Evolutionary conservation across 2,888 invertebrate genomes (phyloP), one percentile per base, ranked within the genome.

Genomic region (Drosophila yooni): DNA sequence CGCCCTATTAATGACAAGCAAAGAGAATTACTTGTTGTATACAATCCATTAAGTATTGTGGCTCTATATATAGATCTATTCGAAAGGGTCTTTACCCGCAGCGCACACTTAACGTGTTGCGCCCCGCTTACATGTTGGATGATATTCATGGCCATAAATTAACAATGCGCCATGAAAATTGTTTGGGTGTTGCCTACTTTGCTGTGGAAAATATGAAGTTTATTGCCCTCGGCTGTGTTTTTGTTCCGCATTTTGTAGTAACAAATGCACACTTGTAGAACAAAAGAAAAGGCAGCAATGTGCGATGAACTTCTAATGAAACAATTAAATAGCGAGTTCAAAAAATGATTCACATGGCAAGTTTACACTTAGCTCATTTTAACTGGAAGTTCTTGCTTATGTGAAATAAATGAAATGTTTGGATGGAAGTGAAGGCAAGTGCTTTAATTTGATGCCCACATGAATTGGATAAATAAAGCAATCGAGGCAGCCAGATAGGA

Each of bases 361-460:
- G 64, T 63, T 74, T 67, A 53, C 4, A 13, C 62, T 52, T 18
- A 34, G 38, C 33, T 57, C 25, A 25, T 15, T 46, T 46, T 21
- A 38, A 43, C 25, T 61, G 60, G 58, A 65, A 54, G 61, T 38
- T 43, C n/a, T 72, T 87, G 82, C 84, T 82, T 82, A 87, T 70
- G 74, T 76, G 74, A 86, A 88, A 88, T 84, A 84, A 80, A 88
- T 88, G 85, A 62, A 72, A 73, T 89, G 90, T 86, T 88, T 86
- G 80, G 65, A 63, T 89, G 52, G 76, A 74, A 84, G 71, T 79
- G 80, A 88, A 76, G 90, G 88, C 66, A 72, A 88, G 75, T 76
- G 88, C 86, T 88, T 84, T 71, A 85, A 78, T 85, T 85, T 78
- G 85, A 89, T 86, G 88, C 70, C 63, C 70, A 65, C 78, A 74